Conservation (phyloP, 2,113 vertebrate genomes). For the Oenanthe oenanthe region DNA sequence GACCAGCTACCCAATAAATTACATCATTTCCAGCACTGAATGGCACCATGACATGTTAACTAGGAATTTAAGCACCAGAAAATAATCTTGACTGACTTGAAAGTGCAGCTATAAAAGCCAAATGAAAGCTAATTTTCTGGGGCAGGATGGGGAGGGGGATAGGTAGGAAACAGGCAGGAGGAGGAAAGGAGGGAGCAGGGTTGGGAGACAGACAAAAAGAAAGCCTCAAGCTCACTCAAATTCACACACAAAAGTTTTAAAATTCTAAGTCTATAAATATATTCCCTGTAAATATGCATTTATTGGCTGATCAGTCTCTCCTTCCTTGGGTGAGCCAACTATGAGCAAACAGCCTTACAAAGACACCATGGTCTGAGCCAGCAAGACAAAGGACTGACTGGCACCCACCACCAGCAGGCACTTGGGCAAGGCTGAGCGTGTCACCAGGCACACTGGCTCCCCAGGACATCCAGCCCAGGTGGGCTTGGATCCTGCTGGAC, state of each 20-base stretch:
- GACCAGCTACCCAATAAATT: slow-evolving; percentile 46
- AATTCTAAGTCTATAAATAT: not conserved
- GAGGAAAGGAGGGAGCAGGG: not conserved
- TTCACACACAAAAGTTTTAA: not conserved
- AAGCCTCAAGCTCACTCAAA: not conserved
- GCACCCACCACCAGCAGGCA: rapidly evolving
- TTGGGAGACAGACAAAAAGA: not conserved
- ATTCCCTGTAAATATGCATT: not conserved
- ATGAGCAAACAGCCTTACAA: not conserved
- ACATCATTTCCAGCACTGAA: slow-evolving; percentile 51
- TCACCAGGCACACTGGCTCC: rapidly evolving
- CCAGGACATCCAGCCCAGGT: not conserved
- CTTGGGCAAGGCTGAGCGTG: not conserved
- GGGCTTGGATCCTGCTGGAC: not conserved
- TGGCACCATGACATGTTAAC: slow-evolving; percentile 35
- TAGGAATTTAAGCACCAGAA: slow-evolving; percentile 60
- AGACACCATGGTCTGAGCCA: not conserved
- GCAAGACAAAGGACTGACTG: not conserved
- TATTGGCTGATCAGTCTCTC: not conserved
- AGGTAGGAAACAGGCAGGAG: not conserved
- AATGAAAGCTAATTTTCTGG: slow-evolving; percentile 41
- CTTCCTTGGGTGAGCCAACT: not conserved
- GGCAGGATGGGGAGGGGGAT: not conserved
- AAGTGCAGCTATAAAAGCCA: slow-evolving; percentile 51
- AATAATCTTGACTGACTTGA: slow-evolving; percentile 55